These are phyloP conservation scores for Mylabris phalerata DNA, from an alignment of 1,140 invertebrate species.

Conservation along the genomic window DNA sequence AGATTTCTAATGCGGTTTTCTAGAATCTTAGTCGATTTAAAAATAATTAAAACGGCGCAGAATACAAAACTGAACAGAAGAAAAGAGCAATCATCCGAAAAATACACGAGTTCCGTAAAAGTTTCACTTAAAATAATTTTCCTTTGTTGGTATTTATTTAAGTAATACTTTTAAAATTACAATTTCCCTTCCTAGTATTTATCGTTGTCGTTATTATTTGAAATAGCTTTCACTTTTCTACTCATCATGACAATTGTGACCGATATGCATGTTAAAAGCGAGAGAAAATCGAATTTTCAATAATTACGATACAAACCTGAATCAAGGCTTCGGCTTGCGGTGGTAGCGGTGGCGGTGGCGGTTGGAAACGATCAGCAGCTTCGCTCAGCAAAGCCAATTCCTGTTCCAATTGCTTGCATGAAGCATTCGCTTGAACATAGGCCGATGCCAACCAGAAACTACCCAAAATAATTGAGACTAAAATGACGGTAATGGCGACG, in stretches of 20 bases:
- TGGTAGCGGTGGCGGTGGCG: constrained; percentile 19
- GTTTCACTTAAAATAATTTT: too few relatives aligned
- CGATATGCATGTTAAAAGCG: too few relatives aligned
- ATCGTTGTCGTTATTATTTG: background rate
- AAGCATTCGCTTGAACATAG: constrained; percentile 68
- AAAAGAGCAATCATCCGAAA: too few relatives aligned
- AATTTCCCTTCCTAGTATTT: background rate
- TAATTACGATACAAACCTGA: constrained; percentile 39
- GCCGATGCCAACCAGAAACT: constrained; percentile 71
- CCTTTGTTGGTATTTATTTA: too few relatives aligned
- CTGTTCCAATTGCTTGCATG: constrained; percentile 61
- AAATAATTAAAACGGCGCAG: too few relatives aligned
- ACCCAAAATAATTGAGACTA: constrained; percentile 68
- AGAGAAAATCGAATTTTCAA: background rate
- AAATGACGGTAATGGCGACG: constrained; percentile 67
- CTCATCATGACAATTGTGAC: background rate
- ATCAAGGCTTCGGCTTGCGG: constrained; percentile 47
- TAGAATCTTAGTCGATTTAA: background rate
- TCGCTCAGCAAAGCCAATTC: constrained; percentile 58
- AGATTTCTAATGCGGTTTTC: background rate
- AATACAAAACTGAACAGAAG: too few relatives aligned
- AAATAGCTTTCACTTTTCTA: constrained; percentile 4
- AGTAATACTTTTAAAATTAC: background rate
- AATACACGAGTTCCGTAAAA: too few relatives aligned
- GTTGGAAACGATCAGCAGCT: constrained; percentile 41